Base-by-base conservation (phyloP, 2,888 invertebrate species). In the Cephalotes varians region DNA sequence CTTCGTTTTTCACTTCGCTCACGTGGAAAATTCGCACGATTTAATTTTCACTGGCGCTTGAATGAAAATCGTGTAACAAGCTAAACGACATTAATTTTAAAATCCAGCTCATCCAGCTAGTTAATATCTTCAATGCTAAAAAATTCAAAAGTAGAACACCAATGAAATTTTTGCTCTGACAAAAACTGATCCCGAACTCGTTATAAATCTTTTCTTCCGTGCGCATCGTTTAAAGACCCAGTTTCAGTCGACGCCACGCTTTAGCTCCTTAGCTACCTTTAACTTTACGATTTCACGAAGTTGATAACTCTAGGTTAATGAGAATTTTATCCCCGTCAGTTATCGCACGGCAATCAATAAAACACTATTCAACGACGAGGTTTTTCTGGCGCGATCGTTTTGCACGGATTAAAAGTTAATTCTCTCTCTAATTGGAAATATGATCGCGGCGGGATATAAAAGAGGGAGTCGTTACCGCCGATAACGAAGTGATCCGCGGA, bases 351-450 rank as follows among this genome's bases (percentile, higher is more conserved):
- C 44, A 69, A 69, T 77, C 77, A 77, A 69, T 77, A 56, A 79
- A 71, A 79, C 12, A 71, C 56, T 34, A 58, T 28, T 25, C 25
- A 58, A 58, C 56, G 18, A 47, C 34, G 40, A 34, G 56, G 34
- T 56, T 56, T 54, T 56, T 74, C 18, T 73, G 31, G 15, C 51
- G 31, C 51, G 34, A 49, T 81, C 72, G 58, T 49, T 76, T 81
- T 60, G 76, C 51, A 51, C 49, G 49, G 37, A 79, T 79, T 69
- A 79, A 77, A 77, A 79, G 77, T 79, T 69, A 79, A 79, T 69
- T 77, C 71, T 79, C 56, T 2, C 44, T 71, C 71, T 79, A 79
- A 79, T 79, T 79, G 77, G 69, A 79, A 79, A 79, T 79, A 71
- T 71, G 77, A 79, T 79, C 77, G 65, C 51, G 40, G 47, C 15